Percentiles rank a stretch among this genome's conserved stretches.
These are phyloP conservation scores for Mesoclemmys tuberculata DNA, from an alignment of 2,113 vertebrate species.

Conservation along the genomic window DNA sequence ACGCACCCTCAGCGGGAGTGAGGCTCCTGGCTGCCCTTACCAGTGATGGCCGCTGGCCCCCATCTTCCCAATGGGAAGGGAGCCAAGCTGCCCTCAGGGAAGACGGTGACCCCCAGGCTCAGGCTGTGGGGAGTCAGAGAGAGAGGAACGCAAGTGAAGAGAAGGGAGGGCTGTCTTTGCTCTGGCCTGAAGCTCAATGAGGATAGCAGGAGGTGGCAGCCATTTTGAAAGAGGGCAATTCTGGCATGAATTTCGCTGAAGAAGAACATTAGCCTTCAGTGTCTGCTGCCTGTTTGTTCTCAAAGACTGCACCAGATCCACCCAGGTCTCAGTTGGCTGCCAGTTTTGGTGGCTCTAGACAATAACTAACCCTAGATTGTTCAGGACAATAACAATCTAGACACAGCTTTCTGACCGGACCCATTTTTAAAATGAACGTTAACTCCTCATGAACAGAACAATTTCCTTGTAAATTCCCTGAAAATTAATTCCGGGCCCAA, in stretches of 20 bases:
- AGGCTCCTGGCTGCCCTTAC: background rate
- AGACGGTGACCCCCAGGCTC: background rate
- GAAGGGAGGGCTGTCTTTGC: background rate
- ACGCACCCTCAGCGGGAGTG: background rate
- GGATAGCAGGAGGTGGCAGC: background rate
- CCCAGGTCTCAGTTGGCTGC: background rate
- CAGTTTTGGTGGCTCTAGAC: background rate
- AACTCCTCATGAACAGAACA: background rate
- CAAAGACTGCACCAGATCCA: background rate
- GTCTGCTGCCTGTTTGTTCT: background rate
- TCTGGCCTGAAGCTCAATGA: background rate
- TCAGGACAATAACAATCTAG: background rate
- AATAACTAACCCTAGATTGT: background rate
- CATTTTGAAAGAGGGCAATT: background rate
- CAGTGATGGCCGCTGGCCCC: background rate
- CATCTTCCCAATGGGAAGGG: background rate
- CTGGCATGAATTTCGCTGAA: background rate
- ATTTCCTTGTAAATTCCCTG: background rate
- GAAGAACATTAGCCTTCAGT: background rate
- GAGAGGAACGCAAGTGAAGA: accelerated
- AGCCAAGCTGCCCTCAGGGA: background rate
- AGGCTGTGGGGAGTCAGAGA: background rate
- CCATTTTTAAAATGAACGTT: background rate
- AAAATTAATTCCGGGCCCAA: background rate
- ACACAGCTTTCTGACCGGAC: background rate